Evolutionary conservation across 2,888 invertebrate species (phyloP).

Genomic region (Mellilla xanthometata): DNA sequence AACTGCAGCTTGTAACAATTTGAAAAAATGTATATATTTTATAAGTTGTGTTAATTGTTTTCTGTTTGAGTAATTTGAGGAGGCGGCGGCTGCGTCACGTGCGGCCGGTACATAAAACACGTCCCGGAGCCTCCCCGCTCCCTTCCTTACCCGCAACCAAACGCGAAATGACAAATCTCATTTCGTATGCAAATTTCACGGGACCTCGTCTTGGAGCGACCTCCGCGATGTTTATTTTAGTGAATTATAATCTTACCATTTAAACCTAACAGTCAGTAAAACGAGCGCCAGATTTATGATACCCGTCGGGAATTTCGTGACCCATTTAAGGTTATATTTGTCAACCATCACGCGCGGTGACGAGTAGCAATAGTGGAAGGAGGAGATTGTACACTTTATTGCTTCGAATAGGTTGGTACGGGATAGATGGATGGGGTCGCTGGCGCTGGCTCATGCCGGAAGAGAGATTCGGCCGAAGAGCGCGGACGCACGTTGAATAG

Average conservation of each 20-base stretch:
- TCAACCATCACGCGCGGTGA: constrained; percentile 40
- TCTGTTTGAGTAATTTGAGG: constrained; percentile 52
- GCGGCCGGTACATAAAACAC: constrained; percentile 67
- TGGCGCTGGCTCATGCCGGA: constrained; percentile 41
- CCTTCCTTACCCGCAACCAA: constrained; percentile 40
- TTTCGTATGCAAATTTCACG: constrained; percentile 63
- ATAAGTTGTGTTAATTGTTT: too few species aligned
- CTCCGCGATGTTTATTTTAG: constrained; percentile 46
- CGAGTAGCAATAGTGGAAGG: constrained; percentile 42
- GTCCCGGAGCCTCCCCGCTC: constrained; percentile 47
- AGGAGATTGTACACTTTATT: constrained; percentile 38
- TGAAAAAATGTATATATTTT: too few species aligned
- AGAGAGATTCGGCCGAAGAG: constrained; percentile 55
- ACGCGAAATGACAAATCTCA: constrained; percentile 63
- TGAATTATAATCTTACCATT: constrained; percentile 44
- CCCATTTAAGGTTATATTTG: constrained; percentile 46
- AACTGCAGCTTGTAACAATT: too few species aligned
- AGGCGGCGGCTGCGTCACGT: constrained; percentile 63
- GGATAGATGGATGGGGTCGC: constrained; percentile 46
- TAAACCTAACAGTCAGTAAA: constrained; percentile 38
- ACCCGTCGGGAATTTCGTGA: constrained; percentile 43
- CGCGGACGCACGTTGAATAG: constrained; percentile 67
- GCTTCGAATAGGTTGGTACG: constrained; percentile 45
- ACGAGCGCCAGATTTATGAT: constrained; percentile 33
- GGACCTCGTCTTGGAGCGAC: constrained; percentile 42